Evolutionary conservation across 2,113 vertebrate species (phyloP).

Genomic region (Emydocephalus ijimae): DNA sequence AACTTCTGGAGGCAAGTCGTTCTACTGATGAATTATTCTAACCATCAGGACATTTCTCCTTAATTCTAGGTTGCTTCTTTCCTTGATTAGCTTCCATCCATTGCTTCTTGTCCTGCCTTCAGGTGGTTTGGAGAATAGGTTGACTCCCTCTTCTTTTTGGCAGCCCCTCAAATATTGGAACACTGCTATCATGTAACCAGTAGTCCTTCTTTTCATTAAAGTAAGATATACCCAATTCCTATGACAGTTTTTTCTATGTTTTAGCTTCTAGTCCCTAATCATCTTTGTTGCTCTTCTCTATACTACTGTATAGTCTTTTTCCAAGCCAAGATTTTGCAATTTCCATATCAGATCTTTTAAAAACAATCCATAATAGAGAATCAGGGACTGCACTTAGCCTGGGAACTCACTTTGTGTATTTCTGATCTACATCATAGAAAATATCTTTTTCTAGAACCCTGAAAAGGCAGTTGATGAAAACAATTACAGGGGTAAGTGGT

Average conservation of each 20-base stretch:
- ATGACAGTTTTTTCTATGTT: not conserved
- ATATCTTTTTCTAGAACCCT: not conserved
- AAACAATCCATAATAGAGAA: not conserved
- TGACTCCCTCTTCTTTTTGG: not conserved
- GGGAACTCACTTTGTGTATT: not conserved
- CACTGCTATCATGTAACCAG: too few relatives aligned
- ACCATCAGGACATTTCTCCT: too few relatives aligned
- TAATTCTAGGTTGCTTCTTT: too few relatives aligned
- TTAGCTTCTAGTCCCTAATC: not conserved
- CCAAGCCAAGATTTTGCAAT: not conserved
- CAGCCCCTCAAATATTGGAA: not conserved
- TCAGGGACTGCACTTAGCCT: not conserved
- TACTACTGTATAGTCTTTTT: not conserved
- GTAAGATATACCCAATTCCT: not conserved
- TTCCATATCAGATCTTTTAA: not conserved
- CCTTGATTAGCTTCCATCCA: too few relatives aligned
- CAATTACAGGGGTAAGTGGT: not conserved
- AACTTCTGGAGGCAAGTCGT: too few relatives aligned
- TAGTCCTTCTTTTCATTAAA: not conserved
- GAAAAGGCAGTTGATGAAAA: not conserved
- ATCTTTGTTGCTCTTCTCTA: not conserved
- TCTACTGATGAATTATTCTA: too few relatives aligned
- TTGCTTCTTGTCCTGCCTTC: too few relatives aligned
- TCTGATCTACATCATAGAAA: not conserved
- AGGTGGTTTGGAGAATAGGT: too few relatives aligned